phyloP scores from a whole-genome alignment of 1,140 invertebrate genomes.

The Linepithema humile region DNA sequence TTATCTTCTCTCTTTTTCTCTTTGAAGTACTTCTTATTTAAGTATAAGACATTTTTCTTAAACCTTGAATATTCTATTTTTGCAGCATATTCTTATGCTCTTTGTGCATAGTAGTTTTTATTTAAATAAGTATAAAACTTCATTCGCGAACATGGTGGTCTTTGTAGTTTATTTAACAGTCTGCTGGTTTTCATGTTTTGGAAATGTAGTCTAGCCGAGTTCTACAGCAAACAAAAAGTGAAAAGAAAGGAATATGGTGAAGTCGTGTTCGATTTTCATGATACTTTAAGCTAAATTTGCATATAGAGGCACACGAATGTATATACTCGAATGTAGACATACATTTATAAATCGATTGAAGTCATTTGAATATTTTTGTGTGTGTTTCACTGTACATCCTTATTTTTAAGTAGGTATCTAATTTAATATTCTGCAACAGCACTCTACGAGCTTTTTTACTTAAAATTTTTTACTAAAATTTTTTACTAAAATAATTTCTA shows the following conservation, averaged over 20 bases:
- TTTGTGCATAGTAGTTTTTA: too few species aligned
- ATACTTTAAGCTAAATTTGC: not conserved
- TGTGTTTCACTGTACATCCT: not conserved
- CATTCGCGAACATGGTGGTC: not conserved
- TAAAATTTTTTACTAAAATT: too few species aligned
- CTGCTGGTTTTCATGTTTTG: not conserved
- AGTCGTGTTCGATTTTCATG: not conserved
- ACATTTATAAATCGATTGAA: not conserved
- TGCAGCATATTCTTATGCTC: too few species aligned
- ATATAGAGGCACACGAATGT: not conserved
- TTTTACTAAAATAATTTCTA: not conserved
- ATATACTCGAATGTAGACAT: not conserved
- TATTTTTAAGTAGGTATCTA: not conserved
- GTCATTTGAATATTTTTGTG: not conserved
- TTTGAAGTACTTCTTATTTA: not conserved
- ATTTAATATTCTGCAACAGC: not conserved
- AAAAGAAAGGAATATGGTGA: not conserved
- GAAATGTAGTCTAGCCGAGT: slow-evolving; percentile 3
- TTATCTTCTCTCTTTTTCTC: not conserved
- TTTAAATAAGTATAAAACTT: too few species aligned
- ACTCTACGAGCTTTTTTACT: not conserved
- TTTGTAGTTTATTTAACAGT: not conserved
- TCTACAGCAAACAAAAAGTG: not conserved
- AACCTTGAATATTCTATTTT: too few species aligned
- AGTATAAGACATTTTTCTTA: slow-evolving; percentile 12